Evolutionary conservation across 1,140 invertebrate genomes (phyloP).

Genomic region (Drosophila malerkotliana): DNA sequence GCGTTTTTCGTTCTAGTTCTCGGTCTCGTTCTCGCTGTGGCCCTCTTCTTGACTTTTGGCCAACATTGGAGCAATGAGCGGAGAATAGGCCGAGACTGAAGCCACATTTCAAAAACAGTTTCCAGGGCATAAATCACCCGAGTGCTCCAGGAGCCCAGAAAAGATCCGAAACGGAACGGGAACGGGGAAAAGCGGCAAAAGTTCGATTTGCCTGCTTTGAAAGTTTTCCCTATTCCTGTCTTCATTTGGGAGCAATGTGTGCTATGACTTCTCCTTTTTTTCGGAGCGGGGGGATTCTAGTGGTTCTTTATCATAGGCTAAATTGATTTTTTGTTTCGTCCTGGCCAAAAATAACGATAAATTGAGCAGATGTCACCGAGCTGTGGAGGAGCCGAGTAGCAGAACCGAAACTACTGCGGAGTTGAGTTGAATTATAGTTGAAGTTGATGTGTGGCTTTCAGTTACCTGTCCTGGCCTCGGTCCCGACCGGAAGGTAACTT

Average conservation of each 20-base stretch:
- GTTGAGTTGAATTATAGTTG: conserved; percentile 75
- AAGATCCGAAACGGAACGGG: conserved; percentile 2
- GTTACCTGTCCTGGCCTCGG: conserved; percentile 36
- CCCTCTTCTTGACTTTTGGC: conserved; percentile 71
- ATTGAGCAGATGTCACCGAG: conserved; percentile 77
- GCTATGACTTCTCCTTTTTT: conserved; percentile 8
- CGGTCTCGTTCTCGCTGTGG: background rate
- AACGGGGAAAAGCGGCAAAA: conserved; percentile 23
- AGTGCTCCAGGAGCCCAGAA: conserved; percentile 53
- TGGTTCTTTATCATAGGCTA: conserved; percentile 70
- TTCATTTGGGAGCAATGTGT: conserved; percentile 14
- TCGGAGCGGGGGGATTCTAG: conserved; percentile 6
- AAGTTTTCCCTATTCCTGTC: conserved; percentile 33
- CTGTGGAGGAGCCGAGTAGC: conserved; percentile 12
- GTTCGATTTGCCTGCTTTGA: conserved; percentile 67
- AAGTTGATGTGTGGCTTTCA: conserved; percentile 69
- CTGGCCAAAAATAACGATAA: conserved; percentile 75
- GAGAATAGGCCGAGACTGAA: conserved; percentile 54
- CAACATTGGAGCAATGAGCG: conserved; percentile 51
- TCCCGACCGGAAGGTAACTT: background rate
- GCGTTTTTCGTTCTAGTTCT: conserved; percentile 33
- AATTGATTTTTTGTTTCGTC: conserved; percentile 75
- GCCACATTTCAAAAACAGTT: conserved; percentile 82
- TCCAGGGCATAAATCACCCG: conserved; percentile 80
- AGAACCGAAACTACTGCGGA: conserved; percentile 35